Evolutionary conservation across 2,797 vertebrate species (phyloP), one percentile per base, ranked within the genome.

Genomic region (Nyctalus aviator): DNA sequence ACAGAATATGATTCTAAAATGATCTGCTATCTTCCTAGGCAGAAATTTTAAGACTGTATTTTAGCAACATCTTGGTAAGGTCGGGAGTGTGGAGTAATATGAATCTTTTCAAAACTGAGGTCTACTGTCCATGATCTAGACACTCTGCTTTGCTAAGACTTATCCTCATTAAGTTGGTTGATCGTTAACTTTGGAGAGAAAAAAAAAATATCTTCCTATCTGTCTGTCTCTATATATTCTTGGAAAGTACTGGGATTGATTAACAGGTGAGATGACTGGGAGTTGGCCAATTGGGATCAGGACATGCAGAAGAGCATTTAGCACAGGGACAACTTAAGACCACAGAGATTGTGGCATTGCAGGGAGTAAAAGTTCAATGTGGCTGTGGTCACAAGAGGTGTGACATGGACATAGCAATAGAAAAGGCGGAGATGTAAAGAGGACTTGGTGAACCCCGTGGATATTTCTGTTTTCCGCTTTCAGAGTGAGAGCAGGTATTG

Each of bases 41-140:
- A 81, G 8, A 50, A n/a, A 73, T 90, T 21, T 17, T 7, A 27
- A 37, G n/a, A 48, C 5, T 11, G 21, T 69, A 14, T 32, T 85
- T 62, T 84, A 64, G 35, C 5, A 78, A 81, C 17, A 90, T 71
- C 13, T 90, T 88, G 35, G 6, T 92, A 93, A 96, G 21, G 1
- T 46, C 44, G 14, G 0, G 41, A 25, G 1, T 55, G 20, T 73
- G 4, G 12, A 57, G 9, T 44, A 55, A 91, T 90, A 85, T 77
- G 44, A 88, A 57, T 92, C 14, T 37, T 50, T 32, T 93, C 44
- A 89, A 84, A 94, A 35, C 44, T 37, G 14, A 81, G 9, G 8
- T 59, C 18, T 35, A 53, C 8, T 4, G 13, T 48, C 14, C 35
- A 27, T 8, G 3, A 69, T 46, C 15, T 83, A 14, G 4, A n/a